Conservation (phyloP, 2,888 invertebrate species). For the Leptothorax acervorum region DNA sequence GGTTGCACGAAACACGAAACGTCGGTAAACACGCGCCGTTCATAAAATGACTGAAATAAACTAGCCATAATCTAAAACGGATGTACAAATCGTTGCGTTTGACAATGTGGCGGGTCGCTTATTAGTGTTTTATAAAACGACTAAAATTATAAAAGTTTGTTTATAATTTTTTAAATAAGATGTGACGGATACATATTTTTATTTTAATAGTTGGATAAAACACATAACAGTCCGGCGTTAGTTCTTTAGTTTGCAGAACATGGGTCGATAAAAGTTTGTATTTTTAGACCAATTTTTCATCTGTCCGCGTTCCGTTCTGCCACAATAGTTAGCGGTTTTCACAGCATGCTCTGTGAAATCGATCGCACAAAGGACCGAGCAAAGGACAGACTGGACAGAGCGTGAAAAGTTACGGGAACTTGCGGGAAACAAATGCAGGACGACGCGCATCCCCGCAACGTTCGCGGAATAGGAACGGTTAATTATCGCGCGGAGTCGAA, state of each 20-base stretch:
- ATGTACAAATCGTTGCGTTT: too few relatives aligned
- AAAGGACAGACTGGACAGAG: too few relatives aligned
- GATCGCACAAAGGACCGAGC: neutral
- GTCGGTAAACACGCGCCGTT: too few relatives aligned
- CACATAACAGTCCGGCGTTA: neutral
- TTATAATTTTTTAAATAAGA: neutral
- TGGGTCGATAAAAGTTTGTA: neutral
- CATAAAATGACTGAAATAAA: too few relatives aligned
- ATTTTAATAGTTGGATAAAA: neutral
- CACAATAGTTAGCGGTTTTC: neutral
- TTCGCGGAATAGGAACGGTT: conserved; percentile 23
- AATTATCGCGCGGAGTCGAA: conserved; percentile 40
- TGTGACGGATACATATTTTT: neutral
- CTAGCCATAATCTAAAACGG: too few relatives aligned
- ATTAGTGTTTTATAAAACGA: too few relatives aligned
- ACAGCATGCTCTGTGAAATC: conserved; percentile 5
- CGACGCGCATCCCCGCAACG: conserved; percentile 22
- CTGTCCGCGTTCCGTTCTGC: neutral
- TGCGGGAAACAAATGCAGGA: conserved; percentile 7
- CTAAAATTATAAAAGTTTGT: too few relatives aligned
- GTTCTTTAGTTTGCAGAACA: neutral
- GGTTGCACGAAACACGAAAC: too few relatives aligned
- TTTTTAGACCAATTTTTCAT: neutral
- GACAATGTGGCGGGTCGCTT: too few relatives aligned
- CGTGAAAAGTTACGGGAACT: conserved; percentile 12